Evolutionary conservation across 1,140 invertebrate genomes (phyloP).

Genomic region (Diabrotica undecimpunctata): DNA sequence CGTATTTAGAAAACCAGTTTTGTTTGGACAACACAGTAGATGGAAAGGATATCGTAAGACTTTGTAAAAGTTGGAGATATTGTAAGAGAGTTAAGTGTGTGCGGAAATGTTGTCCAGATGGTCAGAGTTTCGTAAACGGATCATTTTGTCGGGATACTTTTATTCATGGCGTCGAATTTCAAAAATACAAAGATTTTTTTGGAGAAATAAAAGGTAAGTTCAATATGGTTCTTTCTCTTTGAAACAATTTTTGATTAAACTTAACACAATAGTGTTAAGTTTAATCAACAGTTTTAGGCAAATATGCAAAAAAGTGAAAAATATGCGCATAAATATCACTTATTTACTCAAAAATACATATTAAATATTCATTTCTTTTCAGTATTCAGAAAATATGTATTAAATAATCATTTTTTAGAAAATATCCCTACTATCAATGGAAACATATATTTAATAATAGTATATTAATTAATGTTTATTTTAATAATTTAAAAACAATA

Average conservation of each 20-base stretch:
- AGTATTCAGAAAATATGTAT: too few relatives aligned
- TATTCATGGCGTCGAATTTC: constrained; percentile 27
- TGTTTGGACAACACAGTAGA: constrained; percentile 27
- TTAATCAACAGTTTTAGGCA: too few relatives aligned
- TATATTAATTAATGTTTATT: too few relatives aligned
- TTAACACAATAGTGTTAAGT: too few relatives aligned
- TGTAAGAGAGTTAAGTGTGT: constrained; percentile 31
- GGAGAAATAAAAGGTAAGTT: constrained; percentile 12
- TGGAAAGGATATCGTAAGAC: constrained; percentile 19
- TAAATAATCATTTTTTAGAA: too few relatives aligned
- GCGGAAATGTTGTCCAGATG: constrained; percentile 39
- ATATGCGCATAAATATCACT: too few relatives aligned
- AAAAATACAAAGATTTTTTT: constrained; percentile 13
- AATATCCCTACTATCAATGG: too few relatives aligned
- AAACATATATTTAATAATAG: too few relatives aligned
- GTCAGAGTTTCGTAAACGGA: constrained; percentile 32
- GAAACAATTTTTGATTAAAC: not conserved
- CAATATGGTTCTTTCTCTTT: not conserved
- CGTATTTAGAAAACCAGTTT: constrained; percentile 14
- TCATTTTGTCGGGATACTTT: constrained; percentile 28
- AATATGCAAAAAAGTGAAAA: too few relatives aligned
- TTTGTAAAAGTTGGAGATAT: constrained; percentile 26
- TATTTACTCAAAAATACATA: too few relatives aligned
- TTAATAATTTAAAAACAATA: too few relatives aligned
- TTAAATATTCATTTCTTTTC: too few relatives aligned